These are phyloP conservation scores for Myocastor coypus DNA, from an alignment of 2,113 vertebrate genomes.

Conservation along the genomic window DNA sequence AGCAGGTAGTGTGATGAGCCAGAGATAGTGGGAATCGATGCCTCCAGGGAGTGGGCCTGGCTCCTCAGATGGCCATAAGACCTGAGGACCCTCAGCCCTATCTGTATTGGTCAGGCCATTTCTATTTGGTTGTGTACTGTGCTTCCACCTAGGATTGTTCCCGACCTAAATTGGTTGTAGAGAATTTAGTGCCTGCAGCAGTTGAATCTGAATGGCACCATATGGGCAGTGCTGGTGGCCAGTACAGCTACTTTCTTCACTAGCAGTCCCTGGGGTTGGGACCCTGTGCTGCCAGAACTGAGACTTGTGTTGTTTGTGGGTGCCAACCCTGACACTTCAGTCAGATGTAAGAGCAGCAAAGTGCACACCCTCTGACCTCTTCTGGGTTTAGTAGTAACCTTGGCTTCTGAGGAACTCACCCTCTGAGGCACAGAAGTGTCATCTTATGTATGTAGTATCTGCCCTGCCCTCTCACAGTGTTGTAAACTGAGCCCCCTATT, in stretches of 20 bases:
- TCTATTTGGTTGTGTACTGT: not conserved
- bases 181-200: not conserved
- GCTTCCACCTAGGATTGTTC: conserved; percentile 3
- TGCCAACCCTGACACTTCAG: not conserved
- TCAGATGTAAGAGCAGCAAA: not conserved
- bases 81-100: not conserved
- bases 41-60: not conserved
- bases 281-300: not conserved
- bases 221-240: not conserved
- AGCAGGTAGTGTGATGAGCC: not conserved
- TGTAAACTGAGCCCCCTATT: not conserved
- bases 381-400: not conserved
- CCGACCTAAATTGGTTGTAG: not conserved
- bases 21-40: not conserved
- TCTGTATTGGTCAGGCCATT: not conserved
- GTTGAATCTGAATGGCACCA: not conserved
- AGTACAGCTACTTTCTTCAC: not conserved
- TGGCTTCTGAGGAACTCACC: not conserved
- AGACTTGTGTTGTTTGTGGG: not conserved
- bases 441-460: not conserved
- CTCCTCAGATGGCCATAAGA: not conserved
- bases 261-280: not conserved
- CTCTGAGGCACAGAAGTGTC: not conserved
- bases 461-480: not conserved
- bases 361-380: not conserved